Evolutionary conservation across 2,888 invertebrate species (phyloP).

Genomic region (Lysandra bellargus): DNA sequence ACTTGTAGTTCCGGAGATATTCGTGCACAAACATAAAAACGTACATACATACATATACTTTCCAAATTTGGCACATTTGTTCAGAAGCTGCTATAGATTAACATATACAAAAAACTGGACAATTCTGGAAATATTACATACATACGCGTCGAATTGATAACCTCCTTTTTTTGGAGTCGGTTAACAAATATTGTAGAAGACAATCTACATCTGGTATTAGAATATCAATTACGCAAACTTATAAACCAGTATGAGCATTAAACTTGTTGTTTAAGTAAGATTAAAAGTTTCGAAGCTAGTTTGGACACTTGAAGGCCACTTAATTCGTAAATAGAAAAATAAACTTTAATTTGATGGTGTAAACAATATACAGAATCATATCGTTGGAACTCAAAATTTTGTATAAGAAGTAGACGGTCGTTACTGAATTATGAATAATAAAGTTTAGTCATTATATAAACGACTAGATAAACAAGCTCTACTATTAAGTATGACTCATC

Average conservation of each 20-base stretch:
- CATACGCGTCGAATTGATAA: too few relatives aligned
- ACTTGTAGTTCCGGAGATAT: too few relatives aligned
- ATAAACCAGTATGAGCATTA: slow-evolving; percentile 23
- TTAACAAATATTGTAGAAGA: slow-evolving; percentile 9
- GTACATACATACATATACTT: too few relatives aligned
- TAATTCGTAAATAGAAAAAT: background rate
- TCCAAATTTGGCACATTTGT: too few relatives aligned
- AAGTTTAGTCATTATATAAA: background rate
- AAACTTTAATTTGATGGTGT: background rate
- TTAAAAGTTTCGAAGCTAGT: slow-evolving; percentile 16
- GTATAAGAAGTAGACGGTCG: background rate
- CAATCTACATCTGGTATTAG: slow-evolving; percentile 19
- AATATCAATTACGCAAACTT: slow-evolving; percentile 25
- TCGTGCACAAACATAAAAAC: too few relatives aligned
- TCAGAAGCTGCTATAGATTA: too few relatives aligned
- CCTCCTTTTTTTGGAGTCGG: too few relatives aligned
- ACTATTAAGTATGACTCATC: background rate
- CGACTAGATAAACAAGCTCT: background rate
- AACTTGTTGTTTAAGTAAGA: slow-evolving; percentile 5
- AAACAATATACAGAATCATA: background rate
- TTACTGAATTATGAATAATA: background rate
- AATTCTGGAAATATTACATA: too few relatives aligned
- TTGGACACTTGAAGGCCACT: background rate
- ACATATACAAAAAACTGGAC: too few relatives aligned
- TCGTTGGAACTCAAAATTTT: background rate